Evolutionary conservation across 2,113 vertebrate species (phyloP), one percentile per base, ranked within the genome.

Genomic region (Dicrurus megarhynchus): DNA sequence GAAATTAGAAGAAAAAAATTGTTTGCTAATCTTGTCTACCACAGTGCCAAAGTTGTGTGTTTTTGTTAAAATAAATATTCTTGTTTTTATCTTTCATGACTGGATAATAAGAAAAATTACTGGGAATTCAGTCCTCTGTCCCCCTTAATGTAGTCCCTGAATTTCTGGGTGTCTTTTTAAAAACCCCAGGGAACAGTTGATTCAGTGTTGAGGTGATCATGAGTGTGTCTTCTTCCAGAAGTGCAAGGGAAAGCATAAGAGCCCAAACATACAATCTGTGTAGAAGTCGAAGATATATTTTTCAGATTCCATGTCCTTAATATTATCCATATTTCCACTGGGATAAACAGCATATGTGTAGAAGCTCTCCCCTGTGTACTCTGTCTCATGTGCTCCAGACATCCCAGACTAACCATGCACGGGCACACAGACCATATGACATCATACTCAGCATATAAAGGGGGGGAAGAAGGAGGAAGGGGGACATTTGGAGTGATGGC

Each of bases 21-120:
- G 27, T 93, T 94, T 96, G 65, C 52, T 91, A 57, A 70, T 73
- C 69, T 84, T 93, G 24, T 76, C 33, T 94, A 67, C 39, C 52
- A 90, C 77, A 84, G 23, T 65, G 44, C 27, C 74, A 82, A 63
- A 95, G 84, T 69, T 42, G 91, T 87, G 60, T 35, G 50, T 89
- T 96, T 96, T 69, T 88, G 10, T 96, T 96, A 91, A 96, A 97
- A 95, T 19, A 96, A 78, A 59, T 87, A 85, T 47, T 77, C n/a
- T 71, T 87, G 7, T 6, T 74, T 93, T 97, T 78, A n/a, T 35
- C 9, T 20, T 94, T 95, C 94, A 37, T 85, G 77, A 83, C 32
- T 90, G 52, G 26, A 30, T 87, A 84, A 86, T 65, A 41, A 95
- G 55, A 63, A 93, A 90, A 87, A 77, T 15, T 39, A 44, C 12